Evolutionary conservation across 2,113 vertebrate species (phyloP).

Genomic region (Aegithalos caudatus): DNA sequence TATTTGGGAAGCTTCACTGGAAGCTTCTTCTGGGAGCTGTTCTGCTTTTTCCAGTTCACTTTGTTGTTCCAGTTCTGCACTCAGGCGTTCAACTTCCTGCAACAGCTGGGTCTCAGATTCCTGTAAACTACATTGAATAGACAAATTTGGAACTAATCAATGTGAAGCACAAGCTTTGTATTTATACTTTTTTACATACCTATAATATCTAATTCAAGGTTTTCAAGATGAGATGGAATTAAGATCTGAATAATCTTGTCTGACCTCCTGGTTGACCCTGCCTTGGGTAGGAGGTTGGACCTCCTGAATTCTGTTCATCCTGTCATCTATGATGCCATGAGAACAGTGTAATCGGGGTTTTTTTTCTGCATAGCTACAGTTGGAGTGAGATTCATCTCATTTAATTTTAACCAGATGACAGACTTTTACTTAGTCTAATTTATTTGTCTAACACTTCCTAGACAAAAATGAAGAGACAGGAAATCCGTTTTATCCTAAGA

Average conservation of each 20-base stretch:
- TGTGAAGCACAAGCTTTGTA: background rate
- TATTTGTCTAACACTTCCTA: background rate
- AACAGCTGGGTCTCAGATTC: slow-evolving; percentile 82
- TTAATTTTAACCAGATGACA: background rate
- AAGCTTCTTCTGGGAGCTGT: slow-evolving; percentile 65
- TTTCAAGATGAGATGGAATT: background rate
- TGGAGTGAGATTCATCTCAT: background rate
- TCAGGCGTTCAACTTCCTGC: slow-evolving; percentile 77
- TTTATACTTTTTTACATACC: background rate
- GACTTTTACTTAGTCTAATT: background rate
- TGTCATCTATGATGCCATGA: background rate
- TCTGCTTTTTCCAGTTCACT: slow-evolving; percentile 74
- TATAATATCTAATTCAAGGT: background rate
- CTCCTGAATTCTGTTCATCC: background rate
- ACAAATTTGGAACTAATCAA: background rate
- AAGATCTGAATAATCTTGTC: background rate
- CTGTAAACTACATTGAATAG: slow-evolving; percentile 74
- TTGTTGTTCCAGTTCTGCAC: slow-evolving; percentile 71
- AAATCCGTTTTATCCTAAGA: background rate
- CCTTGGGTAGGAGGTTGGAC: background rate
- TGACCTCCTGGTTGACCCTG: background rate
- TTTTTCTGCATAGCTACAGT: background rate
- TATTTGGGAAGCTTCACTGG: slow-evolving; percentile 74
- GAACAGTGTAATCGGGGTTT: background rate
- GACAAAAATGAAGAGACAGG: background rate